phyloP scores from a whole-genome alignment of 2,888 invertebrate species.

The Stramonita haemastoma region DNA sequence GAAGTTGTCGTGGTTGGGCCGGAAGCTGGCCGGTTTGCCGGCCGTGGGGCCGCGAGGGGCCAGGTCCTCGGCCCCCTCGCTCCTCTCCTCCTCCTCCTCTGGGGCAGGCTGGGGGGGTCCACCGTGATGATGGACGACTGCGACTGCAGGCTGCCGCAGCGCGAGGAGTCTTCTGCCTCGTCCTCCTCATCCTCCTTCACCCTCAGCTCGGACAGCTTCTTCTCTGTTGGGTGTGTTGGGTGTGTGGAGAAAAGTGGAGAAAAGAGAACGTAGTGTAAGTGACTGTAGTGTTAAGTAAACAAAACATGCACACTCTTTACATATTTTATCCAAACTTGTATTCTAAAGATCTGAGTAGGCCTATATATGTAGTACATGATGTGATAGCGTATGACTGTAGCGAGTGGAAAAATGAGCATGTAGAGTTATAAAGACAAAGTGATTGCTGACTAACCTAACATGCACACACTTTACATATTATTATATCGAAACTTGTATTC shows the following conservation, averaged over 20 bases:
- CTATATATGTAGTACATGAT: no score
- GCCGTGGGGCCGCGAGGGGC: conserved; percentile 38
- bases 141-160: conserved; percentile 18
- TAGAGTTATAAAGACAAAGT: no score
- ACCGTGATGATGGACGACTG: conserved; percentile 40
- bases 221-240: background rate
- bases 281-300: no score
- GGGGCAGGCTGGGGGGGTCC: conserved; percentile 33
- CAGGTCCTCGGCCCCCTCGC: conserved; percentile 13
- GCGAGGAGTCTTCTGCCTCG: background rate
- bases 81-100: conserved; percentile 37
- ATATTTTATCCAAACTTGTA: no score
- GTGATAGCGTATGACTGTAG: no score
- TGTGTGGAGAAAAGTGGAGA: no score
- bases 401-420: no score
- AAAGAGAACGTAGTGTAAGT: background rate
- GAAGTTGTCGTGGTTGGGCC: conserved; percentile 12
- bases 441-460: no score
- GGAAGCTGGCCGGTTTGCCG: conserved; percentile 36
- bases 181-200: background rate
- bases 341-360: no score
- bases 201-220: background rate
- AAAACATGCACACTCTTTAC: no score
- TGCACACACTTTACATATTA: no score
- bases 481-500: no score